Evolutionary conservation across 2,113 vertebrate genomes (phyloP).

Genomic region (Elachura formosa): DNA sequence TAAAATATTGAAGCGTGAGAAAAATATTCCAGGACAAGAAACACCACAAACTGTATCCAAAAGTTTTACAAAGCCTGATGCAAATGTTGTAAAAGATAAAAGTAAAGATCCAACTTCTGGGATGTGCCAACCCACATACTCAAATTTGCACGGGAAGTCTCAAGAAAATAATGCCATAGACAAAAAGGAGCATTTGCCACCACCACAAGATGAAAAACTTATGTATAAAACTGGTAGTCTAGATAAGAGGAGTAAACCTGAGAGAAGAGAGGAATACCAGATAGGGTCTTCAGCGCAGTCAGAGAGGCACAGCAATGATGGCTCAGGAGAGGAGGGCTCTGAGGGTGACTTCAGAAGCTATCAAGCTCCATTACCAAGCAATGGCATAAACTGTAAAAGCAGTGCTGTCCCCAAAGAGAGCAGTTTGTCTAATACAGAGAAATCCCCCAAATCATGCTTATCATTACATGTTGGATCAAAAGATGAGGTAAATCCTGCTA

Average conservation of each 20-base stretch:
- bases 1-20: neutral
- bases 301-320: neutral
- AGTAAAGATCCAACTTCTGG: neutral
- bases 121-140: neutral
- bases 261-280: neutral
- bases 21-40: neutral
- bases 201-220: neutral
- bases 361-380: neutral
- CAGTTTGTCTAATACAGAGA: neutral
- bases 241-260: neutral
- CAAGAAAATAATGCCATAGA: neutral
- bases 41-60: neutral
- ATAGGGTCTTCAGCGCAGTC: neutral
- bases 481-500: neutral
- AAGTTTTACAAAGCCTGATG: neutral
- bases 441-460: neutral
- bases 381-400: neutral
- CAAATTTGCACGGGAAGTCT: neutral
- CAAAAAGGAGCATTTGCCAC: neutral
- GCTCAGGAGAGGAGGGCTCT: neutral
- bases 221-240: neutral
- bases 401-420: neutral
- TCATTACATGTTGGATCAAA: neutral
- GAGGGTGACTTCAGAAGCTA: neutral
- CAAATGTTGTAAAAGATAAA: neutral